phyloP scores from a whole-genome alignment of 1,140 invertebrate genomes.

The Idris sp. region DNA sequence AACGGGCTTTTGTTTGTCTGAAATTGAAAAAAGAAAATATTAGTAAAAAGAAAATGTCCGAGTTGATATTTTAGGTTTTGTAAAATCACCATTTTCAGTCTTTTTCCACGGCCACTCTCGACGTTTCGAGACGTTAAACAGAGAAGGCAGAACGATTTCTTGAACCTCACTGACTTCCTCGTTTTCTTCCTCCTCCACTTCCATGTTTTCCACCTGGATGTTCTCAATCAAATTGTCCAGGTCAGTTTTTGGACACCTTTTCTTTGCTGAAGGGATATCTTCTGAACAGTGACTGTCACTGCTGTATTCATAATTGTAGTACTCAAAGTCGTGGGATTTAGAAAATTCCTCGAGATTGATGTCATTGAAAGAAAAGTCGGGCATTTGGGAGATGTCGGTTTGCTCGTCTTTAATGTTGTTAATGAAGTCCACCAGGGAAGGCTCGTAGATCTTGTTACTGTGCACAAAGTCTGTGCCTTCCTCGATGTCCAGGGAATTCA shows the following conservation, averaged over 20 bases:
- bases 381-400: no score
- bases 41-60: no score
- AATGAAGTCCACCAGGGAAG: conserved; percentile 66
- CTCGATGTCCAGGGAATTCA: conserved; percentile 64
- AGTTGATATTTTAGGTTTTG: no score
- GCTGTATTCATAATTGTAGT: conserved; percentile 38
- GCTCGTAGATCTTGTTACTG: conserved; percentile 43
- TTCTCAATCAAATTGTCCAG: not conserved
- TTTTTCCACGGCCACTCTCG: conserved; percentile 69
- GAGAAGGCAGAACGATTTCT: conserved; percentile 52
- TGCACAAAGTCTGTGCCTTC: conserved; percentile 60
- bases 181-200: conserved; percentile 7
- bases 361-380: conserved; percentile 22
- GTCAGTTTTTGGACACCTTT: not conserved
- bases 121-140: conserved; percentile 61
- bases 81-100: not conserved
- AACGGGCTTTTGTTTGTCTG: conserved; percentile 62
- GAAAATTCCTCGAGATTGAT: conserved; percentile 14
- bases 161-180: conserved; percentile 3
- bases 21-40: conserved; percentile 32
- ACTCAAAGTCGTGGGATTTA: conserved; percentile 18
- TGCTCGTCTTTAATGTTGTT: conserved; percentile 65
- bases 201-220: conserved; percentile 9
- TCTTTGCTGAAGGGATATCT: conserved; percentile 20
- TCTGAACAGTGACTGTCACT: conserved; percentile 56